phyloP scores from a whole-genome alignment of 2,113 vertebrate species.

The Phyllopteryx taeniolatus region DNA sequence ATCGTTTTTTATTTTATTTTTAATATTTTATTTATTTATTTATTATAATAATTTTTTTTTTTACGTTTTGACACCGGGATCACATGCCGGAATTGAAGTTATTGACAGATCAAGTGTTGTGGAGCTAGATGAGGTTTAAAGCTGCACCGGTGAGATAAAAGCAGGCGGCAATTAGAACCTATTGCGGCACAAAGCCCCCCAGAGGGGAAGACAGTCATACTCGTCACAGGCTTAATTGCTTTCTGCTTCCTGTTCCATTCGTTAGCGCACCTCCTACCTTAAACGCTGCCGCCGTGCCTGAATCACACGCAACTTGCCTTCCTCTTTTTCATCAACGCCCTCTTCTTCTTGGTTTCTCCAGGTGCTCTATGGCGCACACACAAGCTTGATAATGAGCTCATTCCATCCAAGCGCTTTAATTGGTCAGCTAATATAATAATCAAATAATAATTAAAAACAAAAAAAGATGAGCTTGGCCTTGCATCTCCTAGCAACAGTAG shows the following conservation, averaged over 20 bases:
- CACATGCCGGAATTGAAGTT: constrained; percentile 43
- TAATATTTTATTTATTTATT: too few species aligned
- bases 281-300: constrained; percentile 16
- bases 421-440: constrained; percentile 7
- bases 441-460: background rate
- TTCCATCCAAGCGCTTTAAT: constrained; percentile 5
- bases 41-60: too few species aligned
- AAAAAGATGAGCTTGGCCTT: background rate
- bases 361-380: background rate
- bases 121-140: constrained; percentile 54
- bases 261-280: constrained; percentile 18
- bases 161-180: constrained; percentile 57
- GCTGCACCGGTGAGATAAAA: constrained; percentile 54
- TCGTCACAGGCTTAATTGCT: constrained; percentile 53
- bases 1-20: too few species aligned
- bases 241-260: constrained; percentile 53
- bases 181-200: constrained; percentile 57
- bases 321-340: background rate
- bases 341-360: background rate
- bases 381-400: background rate
- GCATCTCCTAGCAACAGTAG: constrained; percentile 18
- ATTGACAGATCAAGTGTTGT: constrained; percentile 47
- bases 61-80: background rate
- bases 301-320: constrained; percentile 3
- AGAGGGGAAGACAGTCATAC: constrained; percentile 48